Conservation (phyloP, 23 tunicate species). For the Clavelina lepadiformis region DNA sequence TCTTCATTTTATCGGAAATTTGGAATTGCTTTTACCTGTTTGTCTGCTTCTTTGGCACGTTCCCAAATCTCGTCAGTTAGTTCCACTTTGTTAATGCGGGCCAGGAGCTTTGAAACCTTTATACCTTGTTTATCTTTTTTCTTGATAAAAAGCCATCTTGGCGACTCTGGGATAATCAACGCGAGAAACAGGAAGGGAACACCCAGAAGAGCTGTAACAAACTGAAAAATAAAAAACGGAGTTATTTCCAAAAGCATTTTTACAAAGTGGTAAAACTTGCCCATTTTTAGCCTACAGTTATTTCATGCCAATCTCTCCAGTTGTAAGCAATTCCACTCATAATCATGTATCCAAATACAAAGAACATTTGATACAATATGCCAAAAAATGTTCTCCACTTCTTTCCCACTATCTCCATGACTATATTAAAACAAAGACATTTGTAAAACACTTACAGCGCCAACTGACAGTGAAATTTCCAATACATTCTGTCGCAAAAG, state of each 20-base stretch:
- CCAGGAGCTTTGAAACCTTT: slow-evolving; percentile 35
- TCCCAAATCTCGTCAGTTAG: slow-evolving; percentile 57
- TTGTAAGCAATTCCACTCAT: slow-evolving; percentile 55
- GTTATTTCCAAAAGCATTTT: too few species aligned
- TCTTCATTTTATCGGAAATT: too few species aligned
- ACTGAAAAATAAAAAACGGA: neutral
- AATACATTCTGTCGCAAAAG: too few species aligned
- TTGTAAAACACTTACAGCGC: too few species aligned
- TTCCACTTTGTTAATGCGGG: slow-evolving; percentile 50
- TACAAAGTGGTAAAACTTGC: too few species aligned
- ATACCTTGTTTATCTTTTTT: slow-evolving; percentile 42
- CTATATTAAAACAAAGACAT: slow-evolving; percentile 1
- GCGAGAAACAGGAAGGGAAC: slow-evolving; percentile 44
- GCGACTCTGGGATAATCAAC: slow-evolving; percentile 62
- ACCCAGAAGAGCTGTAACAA: slow-evolving; percentile 32
- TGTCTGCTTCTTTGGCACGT: slow-evolving; percentile 44
- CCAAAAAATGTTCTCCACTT: slow-evolving; percentile 56
- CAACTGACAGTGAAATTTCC: too few species aligned
- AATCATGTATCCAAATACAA: slow-evolving; percentile 61
- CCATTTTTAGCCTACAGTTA: slow-evolving; percentile 39
- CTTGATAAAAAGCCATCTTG: slow-evolving; percentile 50
- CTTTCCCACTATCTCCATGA: slow-evolving; percentile 61
- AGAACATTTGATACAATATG: slow-evolving; percentile 43
- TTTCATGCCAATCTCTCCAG: slow-evolving; percentile 78
- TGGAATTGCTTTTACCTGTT: too few species aligned